Evolutionary conservation across 2,797 vertebrate genomes (phyloP).

Genomic region (Potorous gilbertii): DNA sequence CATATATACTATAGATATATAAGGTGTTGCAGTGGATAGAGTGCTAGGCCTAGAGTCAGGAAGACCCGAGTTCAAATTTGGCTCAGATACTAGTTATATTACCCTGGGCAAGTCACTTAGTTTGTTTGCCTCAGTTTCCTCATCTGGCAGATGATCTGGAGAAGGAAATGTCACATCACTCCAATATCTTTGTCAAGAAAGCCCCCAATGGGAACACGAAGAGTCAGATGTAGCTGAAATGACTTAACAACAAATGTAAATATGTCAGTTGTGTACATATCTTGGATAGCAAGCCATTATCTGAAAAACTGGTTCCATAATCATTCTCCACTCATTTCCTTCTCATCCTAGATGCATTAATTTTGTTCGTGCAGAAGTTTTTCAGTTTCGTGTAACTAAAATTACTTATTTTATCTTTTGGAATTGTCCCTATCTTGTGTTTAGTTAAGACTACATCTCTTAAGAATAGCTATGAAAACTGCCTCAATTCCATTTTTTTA

Average conservation of each 20-base stretch:
- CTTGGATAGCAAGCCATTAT: not conserved
- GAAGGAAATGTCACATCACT: no score
- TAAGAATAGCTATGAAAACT: not conserved
- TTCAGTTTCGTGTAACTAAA: not conserved
- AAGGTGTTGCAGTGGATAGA: no score
- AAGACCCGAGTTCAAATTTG: no score
- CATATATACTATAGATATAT: not conserved
- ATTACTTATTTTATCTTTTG: not conserved
- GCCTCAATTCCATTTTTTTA: not conserved
- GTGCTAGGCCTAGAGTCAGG: no score
- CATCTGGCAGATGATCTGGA: no score
- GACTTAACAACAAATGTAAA: no score
- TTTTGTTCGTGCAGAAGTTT: not conserved
- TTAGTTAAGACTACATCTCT: not conserved
- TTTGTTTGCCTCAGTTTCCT: no score
- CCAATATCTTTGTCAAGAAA: no score
- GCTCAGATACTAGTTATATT: no score
- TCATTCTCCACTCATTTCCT: not conserved
- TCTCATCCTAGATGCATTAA: not conserved
- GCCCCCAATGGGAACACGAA: no score
- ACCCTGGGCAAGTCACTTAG: no score
- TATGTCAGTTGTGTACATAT: not conserved
- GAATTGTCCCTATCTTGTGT: not conserved
- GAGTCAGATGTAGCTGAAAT: no score
- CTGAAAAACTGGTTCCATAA: not conserved